These are phyloP conservation scores for roundworm (Caenorhabditis elegans) DNA, from an alignment of 1,140 invertebrate species.

Conservation along the genomic window DNA sequence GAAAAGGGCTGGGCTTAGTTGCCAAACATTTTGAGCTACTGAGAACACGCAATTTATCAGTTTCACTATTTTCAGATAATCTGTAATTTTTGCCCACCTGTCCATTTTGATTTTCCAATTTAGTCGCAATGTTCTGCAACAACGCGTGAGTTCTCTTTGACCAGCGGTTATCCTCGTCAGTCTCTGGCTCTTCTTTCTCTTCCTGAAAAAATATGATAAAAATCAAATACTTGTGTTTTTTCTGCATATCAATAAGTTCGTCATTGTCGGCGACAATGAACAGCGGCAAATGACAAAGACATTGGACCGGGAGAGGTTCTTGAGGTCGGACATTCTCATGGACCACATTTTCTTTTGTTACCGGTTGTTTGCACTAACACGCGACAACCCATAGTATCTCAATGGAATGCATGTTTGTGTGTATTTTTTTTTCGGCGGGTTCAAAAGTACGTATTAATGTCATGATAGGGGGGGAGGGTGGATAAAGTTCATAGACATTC, in stretches of 20 bases:
- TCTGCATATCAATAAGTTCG: constrained; percentile 28
- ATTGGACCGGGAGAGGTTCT: not conserved
- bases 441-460: constrained; percentile 16
- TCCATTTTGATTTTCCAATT: not conserved
- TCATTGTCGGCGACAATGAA: constrained; percentile 15
- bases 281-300: constrained; percentile 7
- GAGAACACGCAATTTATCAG: no score
- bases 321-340: constrained; percentile 18
- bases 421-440: not conserved
- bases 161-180: constrained; percentile 49
- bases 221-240: not conserved
- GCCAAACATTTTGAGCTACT: not conserved
- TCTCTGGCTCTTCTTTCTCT: constrained; percentile 37
- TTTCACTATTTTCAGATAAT: no score
- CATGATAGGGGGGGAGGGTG: not conserved
- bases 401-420: constrained; percentile 6
- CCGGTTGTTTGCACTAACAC: constrained; percentile 24
- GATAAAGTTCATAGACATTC: no score
- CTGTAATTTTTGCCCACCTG: no score
- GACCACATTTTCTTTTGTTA: constrained; percentile 29
- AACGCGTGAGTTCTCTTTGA: constrained; percentile 47
- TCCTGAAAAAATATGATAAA: constrained; percentile 27
- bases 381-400: constrained; percentile 3
- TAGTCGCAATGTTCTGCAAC: constrained; percentile 43
- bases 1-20: not conserved